phyloP scores from a whole-genome alignment of 2,888 invertebrate genomes.

The Mythimna pallens region DNA sequence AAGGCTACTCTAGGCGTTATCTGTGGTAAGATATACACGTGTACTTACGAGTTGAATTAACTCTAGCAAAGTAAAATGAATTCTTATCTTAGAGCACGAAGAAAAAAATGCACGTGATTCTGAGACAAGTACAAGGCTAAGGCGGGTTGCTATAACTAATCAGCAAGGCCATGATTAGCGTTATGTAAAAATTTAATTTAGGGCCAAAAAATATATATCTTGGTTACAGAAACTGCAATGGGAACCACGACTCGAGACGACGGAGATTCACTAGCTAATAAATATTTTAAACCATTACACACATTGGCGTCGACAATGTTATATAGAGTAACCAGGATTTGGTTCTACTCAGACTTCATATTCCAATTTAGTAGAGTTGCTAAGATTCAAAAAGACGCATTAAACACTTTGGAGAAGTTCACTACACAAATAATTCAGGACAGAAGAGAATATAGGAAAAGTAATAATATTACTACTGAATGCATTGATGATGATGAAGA shows the following conservation, averaged over 20 bases:
- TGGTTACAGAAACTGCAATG: constrained; percentile 86
- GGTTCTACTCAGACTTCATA: constrained; percentile 50
- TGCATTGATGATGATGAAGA: constrained; percentile 31
- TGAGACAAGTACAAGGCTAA: background rate
- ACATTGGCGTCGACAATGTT: constrained; percentile 50
- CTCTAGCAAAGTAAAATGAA: too few relatives aligned
- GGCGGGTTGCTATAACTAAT: too few relatives aligned
- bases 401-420: constrained; percentile 86
- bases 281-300: constrained; percentile 79
- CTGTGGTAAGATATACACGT: constrained; percentile 68
- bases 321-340: constrained; percentile 55
- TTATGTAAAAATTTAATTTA: background rate
- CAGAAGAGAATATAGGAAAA: constrained; percentile 61
- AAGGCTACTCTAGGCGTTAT: constrained; percentile 71
- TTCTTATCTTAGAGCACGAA: too few relatives aligned
- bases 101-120: too few relatives aligned
- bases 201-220: background rate
- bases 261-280: constrained; percentile 71
- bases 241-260: constrained; percentile 85
- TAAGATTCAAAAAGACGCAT: constrained; percentile 59
- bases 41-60: too few relatives aligned
- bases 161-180: background rate
- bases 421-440: constrained; percentile 88
- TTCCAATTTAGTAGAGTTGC: constrained; percentile 37
- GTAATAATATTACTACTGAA: constrained; percentile 43